A percentile compares a stretch with the other conserved stretches of the same genome.
phyloP scores from a whole-genome alignment of 2,113 vertebrate genomes.

The Lophotis ruficrista region DNA sequence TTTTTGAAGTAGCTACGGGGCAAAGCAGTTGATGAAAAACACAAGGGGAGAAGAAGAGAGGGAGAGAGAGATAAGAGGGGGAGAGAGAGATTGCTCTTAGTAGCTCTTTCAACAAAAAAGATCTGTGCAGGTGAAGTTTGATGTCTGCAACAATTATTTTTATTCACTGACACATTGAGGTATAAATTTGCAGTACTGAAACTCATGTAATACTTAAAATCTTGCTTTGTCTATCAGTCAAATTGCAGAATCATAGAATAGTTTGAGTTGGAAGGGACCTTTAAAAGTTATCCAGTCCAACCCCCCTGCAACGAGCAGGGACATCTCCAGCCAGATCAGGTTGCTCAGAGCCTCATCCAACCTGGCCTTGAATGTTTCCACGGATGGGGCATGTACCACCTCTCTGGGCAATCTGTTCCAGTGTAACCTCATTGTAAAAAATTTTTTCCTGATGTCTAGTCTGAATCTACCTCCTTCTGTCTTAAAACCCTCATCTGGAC shows the following conservation, averaged over 20 bases:
- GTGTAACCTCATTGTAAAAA: neutral
- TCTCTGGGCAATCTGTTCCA: neutral
- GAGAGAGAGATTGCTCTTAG: neutral
- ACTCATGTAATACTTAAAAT: neutral
- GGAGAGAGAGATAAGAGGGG: neutral
- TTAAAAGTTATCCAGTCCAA: neutral
- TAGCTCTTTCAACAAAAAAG: neutral
- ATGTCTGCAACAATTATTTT: neutral
- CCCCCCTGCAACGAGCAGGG: accelerated
- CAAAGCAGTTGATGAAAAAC: neutral
- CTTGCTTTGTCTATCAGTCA: neutral
- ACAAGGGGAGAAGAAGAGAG: neutral
- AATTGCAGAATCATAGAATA: neutral
- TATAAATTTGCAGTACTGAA: neutral
- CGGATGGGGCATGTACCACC: no score
- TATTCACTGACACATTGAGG: neutral
- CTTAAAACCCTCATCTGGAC: neutral
- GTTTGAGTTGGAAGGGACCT: neutral
- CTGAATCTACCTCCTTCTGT: neutral
- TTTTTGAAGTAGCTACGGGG: slow-evolving; percentile 10
- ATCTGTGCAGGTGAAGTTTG: neutral
- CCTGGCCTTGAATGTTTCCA: neutral
- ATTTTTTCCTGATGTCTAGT: neutral
- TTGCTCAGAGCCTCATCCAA: neutral
- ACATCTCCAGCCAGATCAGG: neutral